Base-by-base conservation (phyloP, 2,797 vertebrate species). In the Esox masquinongy region DNA sequence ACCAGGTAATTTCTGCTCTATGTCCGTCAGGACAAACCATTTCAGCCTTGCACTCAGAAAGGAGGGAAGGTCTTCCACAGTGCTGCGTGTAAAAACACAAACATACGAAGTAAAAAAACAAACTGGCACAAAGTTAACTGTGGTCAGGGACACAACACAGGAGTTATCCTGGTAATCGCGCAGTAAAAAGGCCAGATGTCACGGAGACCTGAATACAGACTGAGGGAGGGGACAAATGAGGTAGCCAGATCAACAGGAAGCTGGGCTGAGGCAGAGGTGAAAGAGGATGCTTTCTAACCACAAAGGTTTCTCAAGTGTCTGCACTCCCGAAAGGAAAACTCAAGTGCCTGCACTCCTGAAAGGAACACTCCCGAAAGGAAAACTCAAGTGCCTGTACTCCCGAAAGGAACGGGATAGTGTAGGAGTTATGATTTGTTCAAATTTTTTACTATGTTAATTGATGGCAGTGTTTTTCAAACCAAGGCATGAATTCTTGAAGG, bases 221-320 rank as follows among this genome's bases (percentile, higher is more conserved):
- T 72, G 84, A 77, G 83, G 66, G 56, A 61, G 56, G 56, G 22
- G 56, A 59, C 53, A 73, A 61, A 51, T 51, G 79, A 69, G 49
- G 39, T 79, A 61, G 11, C 11, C 24, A 50, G 63, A 56, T 78
- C 85, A 87, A 89, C 91, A 91, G 92, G 90, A 93, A 91, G 80
- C 80, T 61, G 47, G 61, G 70, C 50, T 67, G 63, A 43, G 77
- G 79, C 77, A 17, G 64, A 78, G 68, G 75, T 83, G 77, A 82
- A 78, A 82, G 78, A 87, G 50, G 24, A 56, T 77, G 74, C 75
- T 26, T 70, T 59, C 69, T 50, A 61, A 16, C 77, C 71, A 76
- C 80, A 84, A 83, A 88, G 81, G 59, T 73, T 49, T 15, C 63
- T 14, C 9, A 29, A 47, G 43, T 0, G 39, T 4, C 39, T 7